These are phyloP conservation scores for Doryteuthis pealeii DNA, from an alignment of 1,140 invertebrate species.

Conservation along the genomic window DNA sequence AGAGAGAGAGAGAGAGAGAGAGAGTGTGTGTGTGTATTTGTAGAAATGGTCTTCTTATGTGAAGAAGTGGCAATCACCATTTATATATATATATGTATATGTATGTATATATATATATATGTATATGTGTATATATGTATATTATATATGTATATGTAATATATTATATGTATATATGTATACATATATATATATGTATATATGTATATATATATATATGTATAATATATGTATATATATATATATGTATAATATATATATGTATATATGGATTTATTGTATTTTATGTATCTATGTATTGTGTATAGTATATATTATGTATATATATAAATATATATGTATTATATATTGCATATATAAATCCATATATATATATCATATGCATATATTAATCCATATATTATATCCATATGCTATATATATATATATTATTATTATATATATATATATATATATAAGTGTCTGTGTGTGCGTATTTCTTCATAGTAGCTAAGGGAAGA, in stretches of 20 bases:
- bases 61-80: too few species aligned
- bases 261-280: too few species aligned
- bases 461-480: too few species aligned
- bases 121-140: not conserved
- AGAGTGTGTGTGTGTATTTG: too few species aligned
- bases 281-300: too few species aligned
- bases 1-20: too few species aligned
- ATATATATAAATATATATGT: not conserved
- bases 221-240: too few species aligned
- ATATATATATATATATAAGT: not conserved
- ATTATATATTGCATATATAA: not conserved
- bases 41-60: not conserved
- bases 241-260: too few species aligned
- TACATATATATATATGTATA: not conserved
- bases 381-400: not conserved
- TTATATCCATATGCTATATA: too few species aligned
- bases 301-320: too few species aligned
- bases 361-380: not conserved
- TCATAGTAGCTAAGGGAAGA: too few species aligned
- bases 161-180: not conserved
- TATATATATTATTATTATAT: not conserved
- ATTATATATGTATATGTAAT: too few species aligned
- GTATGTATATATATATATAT: not conserved
- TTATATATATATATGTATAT: not conserved
- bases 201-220: constrained; percentile 3